Conservation (phyloP, 35 echinoderm and acorn worm species). For the Chiridota heheva region DNA sequence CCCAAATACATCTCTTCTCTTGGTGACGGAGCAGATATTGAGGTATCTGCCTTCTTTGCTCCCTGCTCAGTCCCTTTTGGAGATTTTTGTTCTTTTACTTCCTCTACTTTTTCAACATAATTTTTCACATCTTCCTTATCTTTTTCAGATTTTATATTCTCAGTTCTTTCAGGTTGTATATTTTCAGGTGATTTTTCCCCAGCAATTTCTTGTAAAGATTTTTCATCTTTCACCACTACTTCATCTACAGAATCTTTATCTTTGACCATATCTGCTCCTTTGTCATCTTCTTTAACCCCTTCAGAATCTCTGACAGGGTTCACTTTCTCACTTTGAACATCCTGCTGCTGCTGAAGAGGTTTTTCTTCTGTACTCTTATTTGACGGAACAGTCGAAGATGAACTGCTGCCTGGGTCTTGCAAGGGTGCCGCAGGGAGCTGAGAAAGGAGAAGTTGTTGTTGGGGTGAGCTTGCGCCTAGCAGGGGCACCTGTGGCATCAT, state of each 20-base stretch:
- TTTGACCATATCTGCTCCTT: too few species aligned
- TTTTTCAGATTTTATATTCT: not conserved
- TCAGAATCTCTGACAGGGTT: too few species aligned
- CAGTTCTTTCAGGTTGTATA: not conserved
- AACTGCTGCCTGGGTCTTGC: not conserved
- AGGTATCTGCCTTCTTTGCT: not conserved
- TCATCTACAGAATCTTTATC: too few species aligned
- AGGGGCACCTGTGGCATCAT: slow-evolving; percentile 21
- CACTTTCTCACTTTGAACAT: too few species aligned
- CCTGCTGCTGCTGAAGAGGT: not conserved
- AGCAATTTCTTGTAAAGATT: too few species aligned
- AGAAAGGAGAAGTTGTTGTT: not conserved
- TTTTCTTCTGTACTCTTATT: not conserved
- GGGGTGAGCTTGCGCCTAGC: not conserved
- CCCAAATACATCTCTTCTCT: slow-evolving; percentile 34
- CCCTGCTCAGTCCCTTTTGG: not conserved
- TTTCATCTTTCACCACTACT: too few species aligned
- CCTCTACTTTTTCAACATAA: not conserved
- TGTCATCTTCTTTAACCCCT: too few species aligned
- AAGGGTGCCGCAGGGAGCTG: not conserved
- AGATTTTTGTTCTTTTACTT: not conserved
- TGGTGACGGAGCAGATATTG: not conserved
- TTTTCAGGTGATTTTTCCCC: not conserved
- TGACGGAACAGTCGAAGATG: not conserved
- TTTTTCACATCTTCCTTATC: not conserved